Percentiles rank a stretch among this genome's conserved stretches.
Conservation (phyloP, 2,888 invertebrate genomes). For the Protonemura montana region DNA sequence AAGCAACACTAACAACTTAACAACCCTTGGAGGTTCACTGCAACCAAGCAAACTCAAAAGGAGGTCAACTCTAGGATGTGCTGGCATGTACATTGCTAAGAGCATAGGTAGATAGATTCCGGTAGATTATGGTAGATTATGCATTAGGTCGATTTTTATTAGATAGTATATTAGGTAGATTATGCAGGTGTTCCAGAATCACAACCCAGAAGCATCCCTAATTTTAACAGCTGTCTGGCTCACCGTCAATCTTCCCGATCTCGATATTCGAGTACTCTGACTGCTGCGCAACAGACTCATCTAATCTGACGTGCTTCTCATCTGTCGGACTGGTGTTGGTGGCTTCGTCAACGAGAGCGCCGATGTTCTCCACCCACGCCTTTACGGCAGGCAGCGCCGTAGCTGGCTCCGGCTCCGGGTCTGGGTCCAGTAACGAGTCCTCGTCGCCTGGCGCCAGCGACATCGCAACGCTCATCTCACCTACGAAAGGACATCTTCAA, state of each 20-base stretch:
- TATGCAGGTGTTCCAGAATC: no score
- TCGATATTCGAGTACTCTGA: conserved; percentile 47
- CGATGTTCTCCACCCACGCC: conserved; percentile 47
- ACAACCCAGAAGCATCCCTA: no score
- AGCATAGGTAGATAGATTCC: no score
- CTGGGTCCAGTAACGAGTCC: conserved; percentile 55
- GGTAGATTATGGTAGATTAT: no score
- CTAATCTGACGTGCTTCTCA: conserved; percentile 44
- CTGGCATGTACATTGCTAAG: no score
- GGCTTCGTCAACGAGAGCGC: neutral
- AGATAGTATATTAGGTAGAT: no score
- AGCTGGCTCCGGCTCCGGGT: conserved; percentile 54
- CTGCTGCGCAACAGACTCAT: conserved; percentile 47
- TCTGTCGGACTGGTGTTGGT: conserved; percentile 37
- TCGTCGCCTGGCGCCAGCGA: conserved; percentile 57
- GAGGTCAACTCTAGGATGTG: no score
- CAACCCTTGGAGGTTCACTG: no score
- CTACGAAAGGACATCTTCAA: conserved; percentile 55
- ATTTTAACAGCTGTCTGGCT: neutral
- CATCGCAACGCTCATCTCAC: conserved; percentile 60
- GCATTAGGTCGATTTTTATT: no score
- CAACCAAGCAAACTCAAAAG: no score
- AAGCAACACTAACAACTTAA: no score
- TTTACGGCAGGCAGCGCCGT: conserved; percentile 54
- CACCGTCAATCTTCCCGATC: conserved; percentile 48